Evolutionary conservation across 2,888 invertebrate species (phyloP).

Genomic region (Lamellibrachia satsuma): DNA sequence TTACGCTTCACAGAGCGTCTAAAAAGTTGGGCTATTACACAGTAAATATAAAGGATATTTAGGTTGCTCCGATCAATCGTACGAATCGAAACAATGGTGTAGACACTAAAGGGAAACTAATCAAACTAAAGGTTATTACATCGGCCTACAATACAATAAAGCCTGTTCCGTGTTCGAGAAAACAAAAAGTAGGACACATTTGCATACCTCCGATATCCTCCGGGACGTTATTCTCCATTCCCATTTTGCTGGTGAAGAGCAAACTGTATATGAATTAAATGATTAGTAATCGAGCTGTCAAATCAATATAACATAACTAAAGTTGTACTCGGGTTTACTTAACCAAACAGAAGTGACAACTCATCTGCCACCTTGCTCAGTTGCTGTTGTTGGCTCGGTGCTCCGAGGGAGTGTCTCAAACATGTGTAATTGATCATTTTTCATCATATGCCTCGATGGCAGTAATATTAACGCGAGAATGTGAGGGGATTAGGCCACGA

Average conservation of each 20-base stretch:
- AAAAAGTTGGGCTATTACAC: too few relatives aligned
- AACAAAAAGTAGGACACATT: conserved; percentile 17
- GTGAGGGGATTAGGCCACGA: not conserved
- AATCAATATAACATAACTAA: not conserved
- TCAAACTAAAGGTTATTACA: not conserved
- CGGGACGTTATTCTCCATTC: conserved; percentile 17
- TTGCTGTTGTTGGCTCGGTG: not conserved
- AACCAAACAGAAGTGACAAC: conserved; percentile 17
- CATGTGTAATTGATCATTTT: not conserved
- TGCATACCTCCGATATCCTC: conserved; percentile 7
- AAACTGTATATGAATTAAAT: not conserved
- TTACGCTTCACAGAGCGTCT: not conserved
- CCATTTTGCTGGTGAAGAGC: not conserved
- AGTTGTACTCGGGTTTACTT: not conserved
- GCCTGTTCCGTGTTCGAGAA: not conserved
- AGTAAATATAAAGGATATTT: not conserved
- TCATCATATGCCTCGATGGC: not conserved
- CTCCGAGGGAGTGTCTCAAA: conserved; percentile 13
- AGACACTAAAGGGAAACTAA: not conserved
- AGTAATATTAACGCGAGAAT: not conserved
- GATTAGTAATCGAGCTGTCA: not conserved
- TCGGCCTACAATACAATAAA: not conserved
- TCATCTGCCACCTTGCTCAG: not conserved
- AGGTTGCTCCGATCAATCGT: not conserved
- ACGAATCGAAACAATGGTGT: not conserved